A percentile compares a stretch with the other conserved stretches of the same genome.
phyloP scores from a whole-genome alignment of 2,797 vertebrate genomes.

The Pangasius larnaudii region DNA sequence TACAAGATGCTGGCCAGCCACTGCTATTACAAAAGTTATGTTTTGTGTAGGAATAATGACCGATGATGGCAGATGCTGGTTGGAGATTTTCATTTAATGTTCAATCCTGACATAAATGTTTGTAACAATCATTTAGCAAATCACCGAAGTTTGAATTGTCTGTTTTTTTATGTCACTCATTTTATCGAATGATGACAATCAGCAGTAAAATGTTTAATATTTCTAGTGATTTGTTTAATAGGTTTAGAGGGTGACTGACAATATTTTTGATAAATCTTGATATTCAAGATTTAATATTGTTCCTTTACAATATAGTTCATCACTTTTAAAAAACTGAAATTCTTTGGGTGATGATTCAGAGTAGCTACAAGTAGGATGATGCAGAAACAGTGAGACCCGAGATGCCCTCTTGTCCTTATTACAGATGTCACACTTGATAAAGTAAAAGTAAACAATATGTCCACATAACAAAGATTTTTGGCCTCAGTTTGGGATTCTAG shows the following conservation, averaged over 20 bases:
- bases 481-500: neutral
- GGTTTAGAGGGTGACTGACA: neutral
- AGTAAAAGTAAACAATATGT: neutral
- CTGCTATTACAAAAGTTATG: neutral
- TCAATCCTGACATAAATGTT: neutral
- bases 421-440: constrained; percentile 8
- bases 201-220: neutral
- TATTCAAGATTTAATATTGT: neutral
- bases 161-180: neutral
- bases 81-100: neutral
- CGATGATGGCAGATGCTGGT: neutral
- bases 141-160: neutral
- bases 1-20: neutral
- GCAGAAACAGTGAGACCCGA: neutral
- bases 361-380: neutral
- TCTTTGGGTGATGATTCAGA: neutral
- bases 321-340: neutral
- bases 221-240: neutral
- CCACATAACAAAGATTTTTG: neutral
- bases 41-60: neutral
- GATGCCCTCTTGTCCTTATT: neutral
- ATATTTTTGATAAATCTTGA: no score
- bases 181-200: neutral
- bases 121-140: neutral
- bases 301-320: neutral